Base-by-base conservation (phyloP, 2,888 invertebrate species). In the Drosophila demipolita region DNA sequence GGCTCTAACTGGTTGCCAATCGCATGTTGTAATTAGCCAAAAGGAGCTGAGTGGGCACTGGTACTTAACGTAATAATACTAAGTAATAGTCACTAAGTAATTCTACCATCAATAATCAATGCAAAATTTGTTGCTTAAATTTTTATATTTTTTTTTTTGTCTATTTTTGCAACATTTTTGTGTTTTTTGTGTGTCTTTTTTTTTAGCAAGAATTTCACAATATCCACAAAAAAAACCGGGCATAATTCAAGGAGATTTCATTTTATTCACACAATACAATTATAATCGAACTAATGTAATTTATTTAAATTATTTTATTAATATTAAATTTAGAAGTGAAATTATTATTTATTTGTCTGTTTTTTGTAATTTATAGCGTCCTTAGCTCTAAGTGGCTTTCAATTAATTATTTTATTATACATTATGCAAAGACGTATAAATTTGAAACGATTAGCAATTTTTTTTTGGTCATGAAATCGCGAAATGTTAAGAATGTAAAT, bases 1-100 rank as follows among this genome's bases (percentile, higher is more conserved):
- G 12, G 6, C 20, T 42, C 11, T 42, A 20, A 20, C 42, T 42
- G 42, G 7, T 42, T 42, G 42, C 50, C 67, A 32, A 49, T 65
- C 32, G 20, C 36, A 32, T 61, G 61, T 40, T 75, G 67, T 66
- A 50, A 65, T 12, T 53, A 57, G 32, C 15, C 15, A 7, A 12
- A 17, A 20, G 20, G 5, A 9, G 17, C 53, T 17, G 9, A 7
- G 8, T 35, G 33, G 20, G 23, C 20, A 23, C 15, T 26, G 15
- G 4, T 49, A 49, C 26, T 49, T 49, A 49, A 6, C 5, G 29
- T 29, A 5, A 29, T 29, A 49, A 17, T 26, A n/a, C 26, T 49
- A 17, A 49, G 26, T 49, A 49, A 26, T 17, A 17, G 45, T 20
- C 45, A 29, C 29, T 29, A 29, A 29, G 6, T 45, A 20, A 7